Evolutionary conservation across 1,140 invertebrate genomes (phyloP).

Genomic region (Philopotamus ludificatus): DNA sequence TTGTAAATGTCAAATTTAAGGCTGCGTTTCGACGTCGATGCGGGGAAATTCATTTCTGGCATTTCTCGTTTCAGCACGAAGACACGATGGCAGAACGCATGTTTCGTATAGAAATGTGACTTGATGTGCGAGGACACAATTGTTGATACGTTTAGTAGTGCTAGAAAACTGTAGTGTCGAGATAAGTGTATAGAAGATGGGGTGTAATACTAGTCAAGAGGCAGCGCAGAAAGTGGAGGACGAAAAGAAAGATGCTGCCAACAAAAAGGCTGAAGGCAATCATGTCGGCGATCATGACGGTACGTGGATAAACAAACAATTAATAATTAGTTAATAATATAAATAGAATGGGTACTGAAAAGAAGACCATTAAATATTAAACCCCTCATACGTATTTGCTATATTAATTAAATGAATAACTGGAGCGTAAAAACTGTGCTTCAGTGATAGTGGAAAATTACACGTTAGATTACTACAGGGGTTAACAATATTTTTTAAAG

Average conservation of each 20-base stretch:
- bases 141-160: background rate
- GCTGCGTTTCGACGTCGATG: background rate
- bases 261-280: conserved; percentile 27
- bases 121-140: too few relatives aligned
- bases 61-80: too few relatives aligned
- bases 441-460: background rate
- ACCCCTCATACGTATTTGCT: background rate
- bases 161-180: background rate
- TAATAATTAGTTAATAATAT: background rate
- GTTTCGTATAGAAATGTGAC: too few relatives aligned
- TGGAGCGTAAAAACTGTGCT: background rate
- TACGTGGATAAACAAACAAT: conserved; percentile 1
- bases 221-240: conserved; percentile 33
- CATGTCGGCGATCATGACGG: conserved; percentile 8
- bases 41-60: too few relatives aligned
- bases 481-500: background rate
- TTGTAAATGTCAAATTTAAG: too few relatives aligned
- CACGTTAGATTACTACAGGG: background rate
- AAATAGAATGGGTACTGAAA: background rate
- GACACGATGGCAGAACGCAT: too few relatives aligned
- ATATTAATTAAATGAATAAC: background rate
- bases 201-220: conserved; percentile 30
- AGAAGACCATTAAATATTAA: background rate
- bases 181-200: conserved; percentile 14
- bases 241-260: conserved; percentile 16